These are phyloP conservation scores for Xiphydria camelus DNA, from an alignment of 2,888 invertebrate genomes.

Conservation along the genomic window DNA sequence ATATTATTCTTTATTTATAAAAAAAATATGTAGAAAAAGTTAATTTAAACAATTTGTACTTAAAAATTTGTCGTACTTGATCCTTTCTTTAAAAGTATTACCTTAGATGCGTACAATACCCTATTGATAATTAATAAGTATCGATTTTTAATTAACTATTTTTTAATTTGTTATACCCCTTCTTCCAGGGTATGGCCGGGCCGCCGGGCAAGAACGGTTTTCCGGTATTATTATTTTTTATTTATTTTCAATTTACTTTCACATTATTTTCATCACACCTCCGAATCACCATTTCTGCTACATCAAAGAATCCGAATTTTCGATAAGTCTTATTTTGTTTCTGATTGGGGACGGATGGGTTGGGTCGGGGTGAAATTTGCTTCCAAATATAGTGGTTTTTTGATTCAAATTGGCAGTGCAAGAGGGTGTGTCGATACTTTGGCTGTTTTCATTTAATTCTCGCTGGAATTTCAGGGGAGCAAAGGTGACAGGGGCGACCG, in stretches of 20 bases:
- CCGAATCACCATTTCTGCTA: conserved; percentile 2
- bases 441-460: conserved; percentile 17
- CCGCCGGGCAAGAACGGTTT: conserved; percentile 87
- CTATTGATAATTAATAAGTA: neutral
- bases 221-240: conserved; percentile 71
- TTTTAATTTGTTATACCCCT: conserved; percentile 56
- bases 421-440: conserved; percentile 13
- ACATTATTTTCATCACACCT: conserved; percentile 5
- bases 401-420: conserved; percentile 24
- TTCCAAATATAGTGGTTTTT: conserved; percentile 27
- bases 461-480: conserved; percentile 64
- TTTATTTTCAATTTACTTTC: conserved; percentile 33
- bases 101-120: no score
- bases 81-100: neutral
- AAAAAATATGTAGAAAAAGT: no score
- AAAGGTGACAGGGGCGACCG: conserved; percentile 76
- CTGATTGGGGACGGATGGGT: neutral
- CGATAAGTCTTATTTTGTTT: no score
- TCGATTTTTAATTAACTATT: conserved; percentile 10
- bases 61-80: no score
- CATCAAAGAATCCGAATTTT: no score
- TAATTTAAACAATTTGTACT: no score
- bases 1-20: no score
- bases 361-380: conserved; percentile 15
- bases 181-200: conserved; percentile 76